Evolutionary conservation across 2,888 invertebrate species (phyloP), one percentile per base, ranked within the genome.

Genomic region (Zonitis immaculata): DNA sequence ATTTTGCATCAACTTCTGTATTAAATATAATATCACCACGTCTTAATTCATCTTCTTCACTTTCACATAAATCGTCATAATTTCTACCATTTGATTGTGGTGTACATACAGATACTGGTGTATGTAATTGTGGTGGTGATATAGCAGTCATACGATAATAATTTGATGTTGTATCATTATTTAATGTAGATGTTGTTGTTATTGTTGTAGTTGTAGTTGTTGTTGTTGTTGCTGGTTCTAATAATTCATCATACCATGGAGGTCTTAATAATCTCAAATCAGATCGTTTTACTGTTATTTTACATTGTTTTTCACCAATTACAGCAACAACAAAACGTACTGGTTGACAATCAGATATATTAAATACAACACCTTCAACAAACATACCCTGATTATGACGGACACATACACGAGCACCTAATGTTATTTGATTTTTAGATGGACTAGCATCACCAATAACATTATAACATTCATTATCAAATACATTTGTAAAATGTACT

Each of bases 171-270:
- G 57, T 50, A 14, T 56, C 39, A 11, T 47, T n/a, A 2, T 52
- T 52, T 30, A 12, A n/a, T 30, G 53, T 25, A 47, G 58, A 44
- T 56, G 64, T 50, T 54, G 44, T 42, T 54, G 56, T 43, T 56
- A 56, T 25, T 51, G 50, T 9, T 61, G 62, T n/a, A 48, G 47
- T n/a, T 49, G 42, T 16, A 48, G n/a, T 47, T 49, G 11, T 39
- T 12, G 30, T 14, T 57, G 57, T 42, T 54, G 49, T 43, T 9
- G 52, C 39, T 32, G 64, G 63, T 49, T 70, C 69, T 16, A 72
- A 58, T 54, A 97, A 76, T 77, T 98, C 97, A 68, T 97, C 98
- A 78, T 89, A 91, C 97, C 98, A 98, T 0, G 97, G 98, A 12
- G 96, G 95, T 70, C 89, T 85, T 61, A 96, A 79, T 22, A 98